A percentile compares a stretch with the other conserved stretches of the same genome.
Conservation (phyloP, 1,140 invertebrate genomes). For the Vanessa atalanta region DNA sequence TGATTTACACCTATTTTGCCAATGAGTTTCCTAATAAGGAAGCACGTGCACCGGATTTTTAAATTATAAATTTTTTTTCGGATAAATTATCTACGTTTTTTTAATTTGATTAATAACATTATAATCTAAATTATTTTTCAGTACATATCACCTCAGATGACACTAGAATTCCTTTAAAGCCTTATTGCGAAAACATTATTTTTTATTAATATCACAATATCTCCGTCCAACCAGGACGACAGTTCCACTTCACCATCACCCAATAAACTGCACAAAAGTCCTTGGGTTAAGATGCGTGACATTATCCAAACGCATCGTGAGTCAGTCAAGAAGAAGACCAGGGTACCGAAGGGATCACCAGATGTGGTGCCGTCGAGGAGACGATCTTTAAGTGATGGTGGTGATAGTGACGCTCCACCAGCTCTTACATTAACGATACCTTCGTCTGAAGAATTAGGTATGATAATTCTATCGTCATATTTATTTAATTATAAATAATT, state of each 20-base stretch:
- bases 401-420: conserved; percentile 62
- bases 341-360: conserved; percentile 62
- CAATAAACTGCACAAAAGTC: conserved; percentile 82
- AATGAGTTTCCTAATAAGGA: too few species aligned
- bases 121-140: too few species aligned
- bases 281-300: conserved; percentile 87
- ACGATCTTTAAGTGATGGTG: conserved; percentile 79
- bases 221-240: conserved; percentile 58
- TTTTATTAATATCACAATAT: background rate
- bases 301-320: conserved; percentile 86
- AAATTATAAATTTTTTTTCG: too few species aligned
- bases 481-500: too few species aligned
- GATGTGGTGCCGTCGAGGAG: conserved; percentile 74
- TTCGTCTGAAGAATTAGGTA: conserved; percentile 81
- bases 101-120: too few species aligned
- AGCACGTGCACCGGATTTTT: too few species aligned
- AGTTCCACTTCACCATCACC: conserved; percentile 74
- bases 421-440: conserved; percentile 82
- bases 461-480: background rate
- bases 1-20: too few species aligned
- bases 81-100: too few species aligned
- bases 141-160: too few species aligned
- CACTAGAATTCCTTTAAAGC: too few species aligned
- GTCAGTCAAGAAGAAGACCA: conserved; percentile 83
- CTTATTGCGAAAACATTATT: too few species aligned